phyloP scores from a whole-genome alignment of 2,888 invertebrate genomes.

The Drosophila anomelani region DNA sequence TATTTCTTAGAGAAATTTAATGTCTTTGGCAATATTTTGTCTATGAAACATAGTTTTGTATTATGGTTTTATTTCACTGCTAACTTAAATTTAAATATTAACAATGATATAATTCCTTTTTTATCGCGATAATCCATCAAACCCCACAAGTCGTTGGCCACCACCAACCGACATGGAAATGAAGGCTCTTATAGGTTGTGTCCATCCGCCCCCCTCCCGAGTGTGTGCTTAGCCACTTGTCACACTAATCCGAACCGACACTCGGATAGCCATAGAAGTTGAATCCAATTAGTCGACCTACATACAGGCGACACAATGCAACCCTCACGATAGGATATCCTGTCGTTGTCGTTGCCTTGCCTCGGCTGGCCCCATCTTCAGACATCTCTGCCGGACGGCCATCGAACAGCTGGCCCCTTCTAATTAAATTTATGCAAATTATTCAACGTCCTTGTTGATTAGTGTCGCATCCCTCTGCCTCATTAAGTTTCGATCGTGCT shows the following conservation, averaged over 20 bases:
- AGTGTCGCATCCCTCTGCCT: constrained; percentile 16
- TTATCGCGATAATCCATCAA: background rate
- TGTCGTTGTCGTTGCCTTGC: constrained; percentile 17
- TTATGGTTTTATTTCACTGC: too few species aligned
- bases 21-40: too few species aligned
- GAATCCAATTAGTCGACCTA: constrained; percentile 46
- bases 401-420: constrained; percentile 41
- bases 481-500: constrained; percentile 44
- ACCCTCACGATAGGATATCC: constrained; percentile 26
- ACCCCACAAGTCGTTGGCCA: background rate
- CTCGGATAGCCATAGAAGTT: constrained; percentile 22
- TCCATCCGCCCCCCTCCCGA: background rate
- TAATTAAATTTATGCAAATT: constrained; percentile 69
- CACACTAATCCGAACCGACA: constrained; percentile 37
- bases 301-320: constrained; percentile 18
- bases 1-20: too few species aligned
- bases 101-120: background rate
- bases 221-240: background rate
- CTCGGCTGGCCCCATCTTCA: constrained; percentile 36
- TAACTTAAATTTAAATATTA: background rate
- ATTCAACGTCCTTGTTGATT: constrained; percentile 20
- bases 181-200: background rate
- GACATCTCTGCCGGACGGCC: constrained; percentile 9
- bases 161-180: background rate
- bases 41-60: too few species aligned